Evolutionary conservation across 1,140 invertebrate species (phyloP).

Genomic region (Hylaeus volcanicus): DNA sequence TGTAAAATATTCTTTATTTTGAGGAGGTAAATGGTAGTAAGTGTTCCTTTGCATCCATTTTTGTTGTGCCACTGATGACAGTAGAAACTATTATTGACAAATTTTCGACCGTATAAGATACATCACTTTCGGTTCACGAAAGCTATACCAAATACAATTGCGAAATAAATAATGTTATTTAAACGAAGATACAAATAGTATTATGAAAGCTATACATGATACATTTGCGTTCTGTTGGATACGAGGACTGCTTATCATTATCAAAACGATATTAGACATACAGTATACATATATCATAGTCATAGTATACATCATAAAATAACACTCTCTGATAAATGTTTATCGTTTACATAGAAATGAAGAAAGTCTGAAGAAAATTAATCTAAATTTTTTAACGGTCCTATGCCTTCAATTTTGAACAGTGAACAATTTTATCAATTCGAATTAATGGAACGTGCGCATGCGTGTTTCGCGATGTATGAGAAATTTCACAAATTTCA

Average conservation of each 20-base stretch:
- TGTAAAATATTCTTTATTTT: too few relatives aligned
- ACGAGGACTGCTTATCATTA: neutral
- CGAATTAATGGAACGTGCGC: neutral
- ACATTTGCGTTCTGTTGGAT: too few relatives aligned
- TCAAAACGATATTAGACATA: neutral
- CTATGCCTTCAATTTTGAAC: constrained; percentile 1
- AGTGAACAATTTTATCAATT: neutral
- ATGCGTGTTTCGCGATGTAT: constrained; percentile 8
- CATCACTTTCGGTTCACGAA: neutral
- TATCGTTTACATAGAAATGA: neutral
- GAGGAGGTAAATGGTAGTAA: too few relatives aligned
- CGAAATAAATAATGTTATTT: too few relatives aligned
- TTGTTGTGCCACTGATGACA: too few relatives aligned
- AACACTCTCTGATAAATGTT: neutral
- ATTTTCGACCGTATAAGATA: neutral
- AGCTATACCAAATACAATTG: too few relatives aligned
- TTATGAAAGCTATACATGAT: too few relatives aligned
- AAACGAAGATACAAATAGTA: neutral
- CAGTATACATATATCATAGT: neutral
- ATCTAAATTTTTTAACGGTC: neutral
- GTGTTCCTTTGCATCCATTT: too few relatives aligned
- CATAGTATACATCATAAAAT: neutral
- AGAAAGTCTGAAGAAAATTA: neutral
- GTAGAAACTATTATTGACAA: neutral
- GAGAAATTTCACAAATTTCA: neutral